Evolutionary conservation across 2,113 vertebrate genomes (phyloP).

Genomic region (Melanotaenia duboulayi): DNA sequence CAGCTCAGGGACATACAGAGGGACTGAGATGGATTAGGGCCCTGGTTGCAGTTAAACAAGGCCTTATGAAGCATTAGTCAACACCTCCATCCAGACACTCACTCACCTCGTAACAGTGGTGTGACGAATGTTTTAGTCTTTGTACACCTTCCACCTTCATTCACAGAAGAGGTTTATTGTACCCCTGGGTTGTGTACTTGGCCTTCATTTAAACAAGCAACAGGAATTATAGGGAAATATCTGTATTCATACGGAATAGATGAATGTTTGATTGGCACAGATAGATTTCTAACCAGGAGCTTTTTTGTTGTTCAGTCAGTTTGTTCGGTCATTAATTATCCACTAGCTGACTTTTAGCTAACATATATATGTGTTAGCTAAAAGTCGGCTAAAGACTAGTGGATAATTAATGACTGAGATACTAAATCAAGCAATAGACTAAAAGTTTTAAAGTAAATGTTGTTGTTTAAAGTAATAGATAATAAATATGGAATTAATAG

Average conservation of each 20-base stretch:
- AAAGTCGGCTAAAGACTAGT: too few species aligned
- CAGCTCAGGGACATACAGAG: conserved; percentile 66
- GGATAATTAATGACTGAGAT: too few species aligned
- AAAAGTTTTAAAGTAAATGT: too few species aligned
- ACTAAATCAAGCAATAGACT: too few species aligned
- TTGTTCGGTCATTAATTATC: too few species aligned
- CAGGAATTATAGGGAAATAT: background rate
- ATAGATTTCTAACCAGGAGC: too few species aligned
- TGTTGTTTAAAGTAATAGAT: too few species aligned
- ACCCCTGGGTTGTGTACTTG: conserved; percentile 32
- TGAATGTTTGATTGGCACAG: too few species aligned
- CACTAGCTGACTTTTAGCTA: too few species aligned
- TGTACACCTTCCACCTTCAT: conserved; percentile 15
- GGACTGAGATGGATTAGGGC: conserved; percentile 60
- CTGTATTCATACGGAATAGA: conserved; percentile 18
- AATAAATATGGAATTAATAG: too few species aligned
- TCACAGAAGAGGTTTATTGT: conserved; percentile 29
- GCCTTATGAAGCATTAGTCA: conserved; percentile 63
- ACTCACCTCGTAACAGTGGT: background rate
- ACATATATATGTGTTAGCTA: too few species aligned
- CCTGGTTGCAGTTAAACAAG: conserved; percentile 57
- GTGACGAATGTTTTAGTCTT: conserved; percentile 20
- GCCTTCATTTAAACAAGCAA: background rate
- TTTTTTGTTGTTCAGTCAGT: too few species aligned
- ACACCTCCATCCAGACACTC: conserved; percentile 9